Evolutionary conservation across 2,888 invertebrate species (phyloP).

Genomic region (Matsumyia berberina): DNA sequence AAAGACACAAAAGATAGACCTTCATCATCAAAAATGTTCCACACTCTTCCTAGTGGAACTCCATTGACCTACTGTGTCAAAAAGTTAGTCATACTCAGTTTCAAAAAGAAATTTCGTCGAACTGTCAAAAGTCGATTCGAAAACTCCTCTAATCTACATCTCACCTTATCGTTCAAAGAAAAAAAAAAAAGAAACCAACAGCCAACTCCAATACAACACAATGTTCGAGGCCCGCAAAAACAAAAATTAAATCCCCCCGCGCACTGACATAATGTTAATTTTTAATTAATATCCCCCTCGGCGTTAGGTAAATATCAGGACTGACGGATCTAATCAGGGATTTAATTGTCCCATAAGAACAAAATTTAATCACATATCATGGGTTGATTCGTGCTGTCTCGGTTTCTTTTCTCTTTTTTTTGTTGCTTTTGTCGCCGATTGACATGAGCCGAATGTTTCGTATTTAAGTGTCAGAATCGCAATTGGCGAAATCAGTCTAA

Average conservation of each 20-base stretch:
- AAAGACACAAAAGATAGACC: too few species aligned
- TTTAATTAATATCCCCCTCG: constrained; percentile 34
- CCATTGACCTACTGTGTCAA: not conserved
- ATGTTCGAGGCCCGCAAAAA: not conserved
- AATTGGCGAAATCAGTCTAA: constrained; percentile 19
- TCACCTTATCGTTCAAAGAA: not conserved
- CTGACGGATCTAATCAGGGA: constrained; percentile 46
- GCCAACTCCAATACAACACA: not conserved
- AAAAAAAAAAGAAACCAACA: not conserved
- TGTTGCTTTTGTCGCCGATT: not conserved
- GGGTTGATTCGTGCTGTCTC: constrained; percentile 14
- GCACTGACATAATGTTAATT: not conserved
- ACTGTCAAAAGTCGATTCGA: not conserved
- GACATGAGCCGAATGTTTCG: not conserved
- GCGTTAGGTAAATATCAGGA: constrained; percentile 15
- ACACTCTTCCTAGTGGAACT: too few species aligned
- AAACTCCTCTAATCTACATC: constrained; percentile 7
- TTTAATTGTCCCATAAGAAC: constrained; percentile 41
- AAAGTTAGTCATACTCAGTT: not conserved
- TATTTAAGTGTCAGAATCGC: constrained; percentile 13
- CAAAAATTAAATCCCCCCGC: not conserved
- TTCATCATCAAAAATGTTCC: too few species aligned
- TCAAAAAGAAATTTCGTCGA: not conserved
- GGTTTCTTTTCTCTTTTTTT: constrained; percentile 6
- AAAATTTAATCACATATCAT: constrained; percentile 42